Conservation (phyloP, 2,888 invertebrate species). For the Keiferia lycopersicella region DNA sequence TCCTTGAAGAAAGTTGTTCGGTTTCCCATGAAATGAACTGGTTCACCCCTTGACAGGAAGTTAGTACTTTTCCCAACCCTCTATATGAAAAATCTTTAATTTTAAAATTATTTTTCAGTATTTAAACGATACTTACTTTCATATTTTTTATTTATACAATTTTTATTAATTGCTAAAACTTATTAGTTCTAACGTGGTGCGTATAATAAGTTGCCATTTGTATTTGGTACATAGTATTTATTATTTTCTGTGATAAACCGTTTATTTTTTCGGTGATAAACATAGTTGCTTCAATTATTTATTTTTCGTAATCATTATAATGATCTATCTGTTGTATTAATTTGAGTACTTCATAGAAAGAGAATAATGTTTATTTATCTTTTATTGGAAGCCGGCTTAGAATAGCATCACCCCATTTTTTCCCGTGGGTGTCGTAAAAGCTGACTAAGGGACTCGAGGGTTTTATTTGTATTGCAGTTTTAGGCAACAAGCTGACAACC, state of each 20-base stretch:
- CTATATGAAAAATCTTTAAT: slow-evolving; percentile 41
- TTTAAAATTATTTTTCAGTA: slow-evolving; percentile 42
- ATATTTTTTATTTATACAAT: slow-evolving; percentile 26
- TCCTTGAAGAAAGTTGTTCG: too few relatives aligned
- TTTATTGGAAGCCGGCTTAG: too few relatives aligned
- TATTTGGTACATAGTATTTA: slow-evolving; percentile 68
- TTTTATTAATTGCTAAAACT: slow-evolving; percentile 18
- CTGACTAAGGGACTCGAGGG: too few relatives aligned
- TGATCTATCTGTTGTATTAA: background rate
- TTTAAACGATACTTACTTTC: slow-evolving; percentile 36
- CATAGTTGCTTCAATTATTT: slow-evolving; percentile 16
- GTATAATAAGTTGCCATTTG: slow-evolving; percentile 71
- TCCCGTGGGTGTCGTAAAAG: too few relatives aligned
- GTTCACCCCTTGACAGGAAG: too few relatives aligned
- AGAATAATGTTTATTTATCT: too few relatives aligned
- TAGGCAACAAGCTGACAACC: too few relatives aligned
- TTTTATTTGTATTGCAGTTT: too few relatives aligned
- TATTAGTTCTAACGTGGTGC: slow-evolving; percentile 60
- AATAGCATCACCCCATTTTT: too few relatives aligned
- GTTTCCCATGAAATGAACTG: too few relatives aligned
- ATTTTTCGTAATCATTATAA: background rate
- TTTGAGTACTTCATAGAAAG: background rate
- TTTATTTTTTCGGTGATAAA: slow-evolving; percentile 30
- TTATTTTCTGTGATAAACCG: slow-evolving; percentile 77
- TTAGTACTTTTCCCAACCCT: too few relatives aligned